Conservation (phyloP, 1,140 invertebrate species). For the Drosophila ficusphila region DNA sequence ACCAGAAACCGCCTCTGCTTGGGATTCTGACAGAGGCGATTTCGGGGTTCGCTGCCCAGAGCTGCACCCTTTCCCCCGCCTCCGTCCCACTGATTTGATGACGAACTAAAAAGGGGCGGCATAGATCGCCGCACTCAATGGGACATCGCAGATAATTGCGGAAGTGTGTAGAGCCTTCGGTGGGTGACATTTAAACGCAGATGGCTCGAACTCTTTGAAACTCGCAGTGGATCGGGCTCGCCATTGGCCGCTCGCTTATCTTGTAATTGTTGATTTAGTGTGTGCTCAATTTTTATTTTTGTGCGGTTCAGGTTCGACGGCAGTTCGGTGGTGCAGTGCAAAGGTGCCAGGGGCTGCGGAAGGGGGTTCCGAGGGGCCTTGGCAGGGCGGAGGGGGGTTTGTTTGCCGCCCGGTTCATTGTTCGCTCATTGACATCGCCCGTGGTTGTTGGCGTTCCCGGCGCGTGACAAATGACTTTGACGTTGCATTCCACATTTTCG, state of each 20-base stretch:
- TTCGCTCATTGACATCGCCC: slow-evolving; percentile 71
- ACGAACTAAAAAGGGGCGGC: slow-evolving; percentile 39
- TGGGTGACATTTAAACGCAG: slow-evolving; percentile 60
- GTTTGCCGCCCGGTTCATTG: slow-evolving; percentile 75
- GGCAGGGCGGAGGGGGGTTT: slow-evolving; percentile 16
- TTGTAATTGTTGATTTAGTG: slow-evolving; percentile 82
- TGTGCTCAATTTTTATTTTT: slow-evolving; percentile 76
- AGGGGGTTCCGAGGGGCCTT: background rate
- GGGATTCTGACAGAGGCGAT: slow-evolving; percentile 13
- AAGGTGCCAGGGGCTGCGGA: slow-evolving; percentile 9
- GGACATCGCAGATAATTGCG: slow-evolving; percentile 78
- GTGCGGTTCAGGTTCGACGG: slow-evolving; percentile 45
- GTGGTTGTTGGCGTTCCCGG: slow-evolving; percentile 52
- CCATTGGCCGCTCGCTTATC: slow-evolving; percentile 63
- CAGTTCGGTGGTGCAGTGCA: slow-evolving; percentile 17
- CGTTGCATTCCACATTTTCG: slow-evolving; percentile 75
- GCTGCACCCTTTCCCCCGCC: slow-evolving; percentile 59
- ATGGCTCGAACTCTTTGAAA: slow-evolving; percentile 31
- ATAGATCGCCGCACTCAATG: slow-evolving; percentile 65
- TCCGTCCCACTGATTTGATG: slow-evolving; percentile 55
- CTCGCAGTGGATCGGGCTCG: slow-evolving; percentile 22
- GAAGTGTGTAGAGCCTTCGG: slow-evolving; percentile 48
- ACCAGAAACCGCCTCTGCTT: background rate
- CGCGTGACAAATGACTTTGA: slow-evolving; percentile 82
- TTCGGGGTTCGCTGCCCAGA: slow-evolving; percentile 10